Percentiles rank a stretch among this genome's conserved stretches.
Evolutionary conservation across 1,140 invertebrate species (phyloP).

Genomic region (Lucilia sericata): DNA sequence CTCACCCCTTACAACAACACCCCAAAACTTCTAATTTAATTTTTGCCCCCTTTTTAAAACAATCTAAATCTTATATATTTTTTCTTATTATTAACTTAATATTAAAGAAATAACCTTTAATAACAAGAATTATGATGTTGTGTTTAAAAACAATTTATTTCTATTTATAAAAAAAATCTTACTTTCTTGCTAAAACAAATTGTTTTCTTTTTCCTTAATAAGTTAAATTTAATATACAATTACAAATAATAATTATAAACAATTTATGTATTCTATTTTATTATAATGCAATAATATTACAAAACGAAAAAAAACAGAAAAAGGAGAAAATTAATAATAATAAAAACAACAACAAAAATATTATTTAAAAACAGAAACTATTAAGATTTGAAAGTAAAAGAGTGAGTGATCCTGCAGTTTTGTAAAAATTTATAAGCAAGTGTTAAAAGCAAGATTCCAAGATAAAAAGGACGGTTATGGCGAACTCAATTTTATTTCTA

Average conservation of each 20-base stretch:
- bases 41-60: neutral
- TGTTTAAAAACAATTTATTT: no score
- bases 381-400: neutral
- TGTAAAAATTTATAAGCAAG: no score
- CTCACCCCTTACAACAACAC: neutral
- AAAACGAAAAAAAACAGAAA: neutral
- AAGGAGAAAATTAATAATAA: neutral
- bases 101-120: neutral
- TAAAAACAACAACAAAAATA: neutral
- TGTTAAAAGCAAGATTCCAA: no score
- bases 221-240: neutral
- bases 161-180: no score
- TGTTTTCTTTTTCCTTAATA: neutral
- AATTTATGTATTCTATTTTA: conserved; percentile 8
- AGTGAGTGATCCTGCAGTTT: no score
- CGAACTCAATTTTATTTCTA: no score
- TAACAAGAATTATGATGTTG: no score
- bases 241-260: conserved; percentile 9
- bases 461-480: no score
- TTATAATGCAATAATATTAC: conserved; percentile 21
- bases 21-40: neutral
- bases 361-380: neutral
- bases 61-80: no score
- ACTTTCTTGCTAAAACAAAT: no score
- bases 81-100: neutral